Evolutionary conservation across 2,888 invertebrate genomes (phyloP).

Genomic region (Nasonovia ribisnigri): DNA sequence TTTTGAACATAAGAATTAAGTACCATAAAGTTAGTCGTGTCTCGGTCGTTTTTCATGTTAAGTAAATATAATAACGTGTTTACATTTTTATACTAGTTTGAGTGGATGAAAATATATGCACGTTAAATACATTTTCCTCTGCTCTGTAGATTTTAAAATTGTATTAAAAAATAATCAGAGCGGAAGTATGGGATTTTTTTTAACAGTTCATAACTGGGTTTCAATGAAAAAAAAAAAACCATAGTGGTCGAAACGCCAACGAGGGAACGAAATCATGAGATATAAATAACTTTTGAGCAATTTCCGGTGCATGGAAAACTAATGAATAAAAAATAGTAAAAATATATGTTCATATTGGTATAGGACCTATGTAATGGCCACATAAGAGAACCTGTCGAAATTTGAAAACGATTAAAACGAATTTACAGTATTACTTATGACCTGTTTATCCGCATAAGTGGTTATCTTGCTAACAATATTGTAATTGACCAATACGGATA

Average conservation of each 20-base stretch:
- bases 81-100: neutral
- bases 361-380: neutral
- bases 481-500: neutral
- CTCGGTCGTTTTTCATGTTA: neutral
- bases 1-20: neutral
- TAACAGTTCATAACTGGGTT: neutral
- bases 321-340: neutral
- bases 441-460: neutral
- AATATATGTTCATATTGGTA: neutral
- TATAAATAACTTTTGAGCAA: neutral
- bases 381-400: neutral
- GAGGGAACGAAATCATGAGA: neutral
- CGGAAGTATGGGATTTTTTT: neutral
- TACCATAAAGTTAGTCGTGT: neutral
- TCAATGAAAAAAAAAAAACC: neutral
- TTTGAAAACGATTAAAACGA: neutral
- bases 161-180: neutral
- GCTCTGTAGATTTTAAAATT: neutral
- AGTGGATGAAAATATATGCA: neutral
- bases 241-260: neutral
- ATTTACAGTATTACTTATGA: neutral
- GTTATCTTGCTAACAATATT: neutral
- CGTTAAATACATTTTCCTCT: neutral
- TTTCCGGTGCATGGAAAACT: neutral
- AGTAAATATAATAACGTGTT: constrained; percentile 6